Conservation (phyloP, 1,140 invertebrate genomes). For the Nasonia longicornis region DNA sequence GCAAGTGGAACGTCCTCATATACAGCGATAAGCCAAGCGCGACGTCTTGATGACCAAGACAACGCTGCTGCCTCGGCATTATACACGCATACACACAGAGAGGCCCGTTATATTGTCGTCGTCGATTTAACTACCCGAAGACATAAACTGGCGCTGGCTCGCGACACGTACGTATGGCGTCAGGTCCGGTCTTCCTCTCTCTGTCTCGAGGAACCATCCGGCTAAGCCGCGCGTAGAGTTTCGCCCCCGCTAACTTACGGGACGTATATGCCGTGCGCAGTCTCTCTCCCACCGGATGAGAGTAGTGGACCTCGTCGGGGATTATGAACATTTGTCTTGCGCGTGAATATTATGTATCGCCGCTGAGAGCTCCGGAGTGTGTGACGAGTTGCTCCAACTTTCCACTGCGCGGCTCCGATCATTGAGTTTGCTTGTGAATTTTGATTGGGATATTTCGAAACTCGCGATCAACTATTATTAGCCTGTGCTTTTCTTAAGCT, state of each 20-base stretch:
- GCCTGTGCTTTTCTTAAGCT: too few species aligned
- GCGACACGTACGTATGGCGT: background rate
- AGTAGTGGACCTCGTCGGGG: background rate
- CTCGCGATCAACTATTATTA: too few species aligned
- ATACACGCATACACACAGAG: background rate
- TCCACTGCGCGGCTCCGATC: too few species aligned
- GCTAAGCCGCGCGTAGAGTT: background rate
- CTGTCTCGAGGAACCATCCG: background rate
- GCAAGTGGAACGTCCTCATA: background rate
- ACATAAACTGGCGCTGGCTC: conserved; percentile 5
- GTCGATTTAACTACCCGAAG: conserved; percentile 20
- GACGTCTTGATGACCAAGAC: background rate
- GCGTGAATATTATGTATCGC: background rate
- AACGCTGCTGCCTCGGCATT: background rate
- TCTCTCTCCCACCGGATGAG: background rate
- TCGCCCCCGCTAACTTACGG: background rate
- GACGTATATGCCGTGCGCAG: background rate
- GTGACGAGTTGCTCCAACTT: too few species aligned
- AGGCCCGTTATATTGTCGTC: background rate
- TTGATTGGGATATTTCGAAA: background rate
- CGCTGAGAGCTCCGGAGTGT: background rate
- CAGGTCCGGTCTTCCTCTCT: too few species aligned
- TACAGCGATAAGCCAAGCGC: background rate
- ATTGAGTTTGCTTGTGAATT: background rate
- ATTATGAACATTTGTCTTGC: conserved; percentile 8